Base-by-base conservation (phyloP, 2,888 invertebrate genomes). In the Ganaspis brasiliensis region DNA sequence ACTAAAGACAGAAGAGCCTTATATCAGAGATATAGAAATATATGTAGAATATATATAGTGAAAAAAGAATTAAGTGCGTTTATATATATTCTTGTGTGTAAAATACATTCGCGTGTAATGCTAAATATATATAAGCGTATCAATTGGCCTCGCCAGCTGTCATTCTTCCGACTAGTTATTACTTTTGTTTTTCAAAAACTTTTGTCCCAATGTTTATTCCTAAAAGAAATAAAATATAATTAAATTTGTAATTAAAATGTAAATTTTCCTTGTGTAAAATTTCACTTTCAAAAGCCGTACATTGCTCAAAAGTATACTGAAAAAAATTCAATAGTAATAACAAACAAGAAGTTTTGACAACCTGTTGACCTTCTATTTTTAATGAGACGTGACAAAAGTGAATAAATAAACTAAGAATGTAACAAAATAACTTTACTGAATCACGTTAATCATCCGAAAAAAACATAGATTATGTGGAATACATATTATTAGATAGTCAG, bases 1-100 rank as follows among this genome's bases (percentile, higher is more conserved):
- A 91, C 90, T 91, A 91, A 91, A 91, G 91, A 91, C 88, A 91
- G 88, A 89, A 91, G 90, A 91, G 90, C 90, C 89, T 91, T 90
- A 90, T 90, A 88, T 91, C 89, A 90, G 90, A 90, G 87, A 90
- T 85, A 87, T 89, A 88, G 84, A 89, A 86, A 89, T 85, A 88
- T 89, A 87, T 88, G 87, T 86, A 82, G 84, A 84, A 75, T 78
- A 85, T 83, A 84, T 82, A 82, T 84, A 79, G 78, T 84, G 83
- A 83, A 82, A 67, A 84, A 82, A 86, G 84, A 84, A 81, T 83
- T 75, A 80, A 86, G 84, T 86, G 83, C 83, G 83, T 85, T 84
- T 75, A 80, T 80, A 79, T 79, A 84, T 86, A 82, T 86, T 84
- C 80, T 80, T 83, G 83, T 85, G 85, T 88, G 84, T 86, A 81